Conservation (phyloP, 1,140 invertebrate genomes). For the Agrilus planipennis region DNA sequence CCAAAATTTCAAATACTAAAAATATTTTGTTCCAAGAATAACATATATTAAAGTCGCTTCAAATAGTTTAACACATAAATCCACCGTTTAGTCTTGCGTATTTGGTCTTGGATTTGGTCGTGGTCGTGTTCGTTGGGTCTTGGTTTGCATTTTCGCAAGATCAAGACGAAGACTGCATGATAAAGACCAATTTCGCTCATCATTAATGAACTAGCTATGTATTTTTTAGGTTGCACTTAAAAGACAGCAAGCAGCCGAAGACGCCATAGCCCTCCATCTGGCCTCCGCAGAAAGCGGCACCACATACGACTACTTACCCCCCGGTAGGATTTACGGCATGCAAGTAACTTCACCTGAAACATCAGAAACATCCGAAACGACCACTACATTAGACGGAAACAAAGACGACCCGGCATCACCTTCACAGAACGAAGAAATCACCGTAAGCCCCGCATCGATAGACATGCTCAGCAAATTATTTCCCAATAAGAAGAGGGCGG, state of each 20-base stretch:
- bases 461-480: conserved; percentile 80
- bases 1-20: too few species aligned
- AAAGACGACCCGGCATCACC: not conserved
- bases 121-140: too few species aligned
- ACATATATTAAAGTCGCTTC: too few species aligned
- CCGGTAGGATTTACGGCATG: conserved; percentile 84
- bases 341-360: conserved; percentile 46
- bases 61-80: too few species aligned
- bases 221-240: conserved; percentile 81
- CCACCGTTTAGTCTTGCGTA: too few species aligned
- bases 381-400: too few species aligned
- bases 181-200: too few species aligned
- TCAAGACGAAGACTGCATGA: too few species aligned
- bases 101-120: too few species aligned
- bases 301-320: conserved; percentile 68
- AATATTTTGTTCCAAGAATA: too few species aligned
- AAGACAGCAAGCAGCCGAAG: conserved; percentile 92
- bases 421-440: conserved; percentile 16
- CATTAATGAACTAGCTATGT: too few species aligned
- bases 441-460: conserved; percentile 50
- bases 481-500: conserved; percentile 72
- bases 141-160: too few species aligned
- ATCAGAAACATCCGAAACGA: conserved; percentile 13
- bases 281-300: conserved; percentile 81
- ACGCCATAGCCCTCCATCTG: conserved; percentile 86